Conservation (phyloP, 30 jellyfish, hydroid and myxozoan species). For the Aurelia aurita region DNA sequence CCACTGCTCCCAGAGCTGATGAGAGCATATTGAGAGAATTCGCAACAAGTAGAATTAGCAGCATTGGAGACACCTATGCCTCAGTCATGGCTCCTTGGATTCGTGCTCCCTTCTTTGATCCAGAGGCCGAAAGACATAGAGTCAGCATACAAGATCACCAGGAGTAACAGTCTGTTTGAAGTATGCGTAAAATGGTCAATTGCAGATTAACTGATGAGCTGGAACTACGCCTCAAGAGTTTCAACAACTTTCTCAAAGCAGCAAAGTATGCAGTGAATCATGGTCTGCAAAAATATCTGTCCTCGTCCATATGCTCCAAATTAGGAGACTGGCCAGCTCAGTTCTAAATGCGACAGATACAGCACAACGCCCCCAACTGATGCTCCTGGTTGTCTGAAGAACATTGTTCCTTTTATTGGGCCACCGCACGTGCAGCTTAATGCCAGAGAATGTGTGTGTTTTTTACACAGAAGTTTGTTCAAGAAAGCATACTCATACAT, state of each 20-base stretch:
- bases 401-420: constrained; percentile 18
- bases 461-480: constrained; percentile 1
- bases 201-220: constrained; percentile 37
- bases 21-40: no score
- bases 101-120: constrained; percentile 23
- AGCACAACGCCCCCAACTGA: background rate
- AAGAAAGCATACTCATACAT: constrained; percentile 16
- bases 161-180: background rate
- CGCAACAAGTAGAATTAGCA: no score
- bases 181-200: constrained; percentile 19
- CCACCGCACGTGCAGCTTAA: constrained; percentile 30
- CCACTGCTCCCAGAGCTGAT: no score
- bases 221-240: constrained; percentile 15
- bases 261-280: background rate
- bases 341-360: constrained; percentile 27
- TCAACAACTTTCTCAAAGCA: constrained; percentile 3
- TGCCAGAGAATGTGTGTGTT: constrained; percentile 34
- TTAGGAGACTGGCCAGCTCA: constrained; percentile 40
- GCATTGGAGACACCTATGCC: no score
- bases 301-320: no score
- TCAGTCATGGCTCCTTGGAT: constrained; percentile 28
- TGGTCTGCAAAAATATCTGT: background rate
- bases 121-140: constrained; percentile 29
- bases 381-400: background rate
- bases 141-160: constrained; percentile 27